phyloP scores from a whole-genome alignment of 2,888 invertebrate species.

The Exephanes ischioxanthus region DNA sequence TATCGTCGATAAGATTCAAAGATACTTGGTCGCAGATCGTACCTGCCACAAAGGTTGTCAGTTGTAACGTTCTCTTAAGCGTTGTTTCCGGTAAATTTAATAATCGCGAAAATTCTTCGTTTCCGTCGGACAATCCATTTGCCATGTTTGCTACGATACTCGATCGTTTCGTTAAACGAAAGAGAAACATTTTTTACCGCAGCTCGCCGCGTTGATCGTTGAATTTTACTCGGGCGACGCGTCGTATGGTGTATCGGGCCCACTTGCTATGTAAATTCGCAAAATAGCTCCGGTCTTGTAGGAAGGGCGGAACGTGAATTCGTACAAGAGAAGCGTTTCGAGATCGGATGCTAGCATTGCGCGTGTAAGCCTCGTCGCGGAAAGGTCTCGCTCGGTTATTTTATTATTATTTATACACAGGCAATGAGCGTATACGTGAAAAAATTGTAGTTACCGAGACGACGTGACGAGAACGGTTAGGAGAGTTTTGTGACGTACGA shows the following conservation, averaged over 20 bases:
- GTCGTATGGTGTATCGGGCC: conserved; percentile 46
- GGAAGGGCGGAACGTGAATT: conserved; percentile 58
- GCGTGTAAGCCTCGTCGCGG: conserved; percentile 34
- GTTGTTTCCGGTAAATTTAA: not conserved
- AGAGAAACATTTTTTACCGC: conserved; percentile 8
- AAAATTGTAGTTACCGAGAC: conserved; percentile 32
- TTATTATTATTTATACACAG: too few species aligned
- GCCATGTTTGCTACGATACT: not conserved
- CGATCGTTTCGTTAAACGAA: not conserved
- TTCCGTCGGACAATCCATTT: not conserved
- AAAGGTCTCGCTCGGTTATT: conserved; percentile 17
- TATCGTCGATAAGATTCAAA: conserved; percentile 41
- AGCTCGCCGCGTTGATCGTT: conserved; percentile 10
- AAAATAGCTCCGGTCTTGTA: conserved; percentile 34
- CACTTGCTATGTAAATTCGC: conserved; percentile 65
- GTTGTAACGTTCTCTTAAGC: not conserved
- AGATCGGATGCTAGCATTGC: conserved; percentile 49
- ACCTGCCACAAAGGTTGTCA: not conserved
- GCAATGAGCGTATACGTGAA: conserved; percentile 46
- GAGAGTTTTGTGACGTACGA: conserved; percentile 45
- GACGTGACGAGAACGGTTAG: conserved; percentile 43
- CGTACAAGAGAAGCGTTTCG: conserved; percentile 61
- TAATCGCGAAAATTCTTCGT: not conserved
- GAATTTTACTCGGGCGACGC: conserved; percentile 42
- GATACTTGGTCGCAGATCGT: not conserved